Evolutionary conservation across 2,797 vertebrate genomes (phyloP), one percentile per base, ranked within the genome.

Genomic region (Poeciliopsis turneri): DNA sequence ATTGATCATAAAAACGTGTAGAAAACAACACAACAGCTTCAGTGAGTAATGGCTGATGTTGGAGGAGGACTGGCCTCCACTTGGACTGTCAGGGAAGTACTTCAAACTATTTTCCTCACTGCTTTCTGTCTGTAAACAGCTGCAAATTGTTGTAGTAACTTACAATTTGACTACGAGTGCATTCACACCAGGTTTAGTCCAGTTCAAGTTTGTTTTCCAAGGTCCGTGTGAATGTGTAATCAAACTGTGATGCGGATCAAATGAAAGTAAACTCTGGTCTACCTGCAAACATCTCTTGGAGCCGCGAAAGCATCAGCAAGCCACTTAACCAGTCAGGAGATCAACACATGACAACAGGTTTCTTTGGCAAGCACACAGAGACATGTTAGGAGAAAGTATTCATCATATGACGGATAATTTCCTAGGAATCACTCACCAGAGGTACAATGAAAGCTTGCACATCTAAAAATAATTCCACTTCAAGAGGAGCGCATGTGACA

Each of bases 241-340:
- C 47, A 23, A 51, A 23, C 49, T 51, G 18, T 23, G 49, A 51
- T 23, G 7, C 2, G 0, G 18, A 23, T 2, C 49, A 51, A 51
- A 51, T 23, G 6, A 51, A 23, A 51, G 49, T 20, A 2, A 51
- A 51, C 18, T 51, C 18, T 51, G 18, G 49, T 51, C 49, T 20
- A 8, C 15, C 49, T 51, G 49, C 49, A 51, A 51, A 51, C 49
- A 51, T 51, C 18, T 79, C 66, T 28, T 75, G 47, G 70, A n/a
- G 59, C 25, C 25, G 20, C 23, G 3, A 77, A 83, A 84, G 70
- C 76, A 78, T 82, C 81, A 83, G 61, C 81, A 74, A 59, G 79
- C 75, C 81, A 85, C 76, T 85, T 86, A 82, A 78, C 45, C 77
- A 80, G 86, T 91, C 87, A 88, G 87, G 81, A 80, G 90, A 75